Evolutionary conservation across 92 coral and sea anemone species (phyloP), one percentile per base, ranked within the genome.

Genomic region (Siderastrea siderea): DNA sequence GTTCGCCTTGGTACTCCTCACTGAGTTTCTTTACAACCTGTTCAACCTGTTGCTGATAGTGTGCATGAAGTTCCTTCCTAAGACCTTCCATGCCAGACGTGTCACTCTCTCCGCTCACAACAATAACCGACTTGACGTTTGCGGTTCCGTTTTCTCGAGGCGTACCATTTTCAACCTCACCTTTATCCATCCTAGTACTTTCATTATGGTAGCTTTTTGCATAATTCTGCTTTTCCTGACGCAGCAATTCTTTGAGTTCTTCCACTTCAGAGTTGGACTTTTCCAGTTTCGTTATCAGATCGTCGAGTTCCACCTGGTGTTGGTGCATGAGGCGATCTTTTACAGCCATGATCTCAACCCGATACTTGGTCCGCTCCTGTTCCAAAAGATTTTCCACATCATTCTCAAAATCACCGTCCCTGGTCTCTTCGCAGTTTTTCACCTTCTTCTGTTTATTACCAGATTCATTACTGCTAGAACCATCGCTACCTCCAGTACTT

Each of bases 1-100:
- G 80, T 46, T 97, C 99, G 65, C 83, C 91, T 87, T 95, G 99
- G 68, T 92, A 97, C 64, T 95, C 93, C 16, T 92, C 97, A 53
- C 93, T 92, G 48, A 97, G 91, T 79, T 78, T 91, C 63, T 93
- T 90, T 9, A 92, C 86, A 67, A 95, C 93, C 38, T 89, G 94
- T 52, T 92, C 96, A 12, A 94, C 87, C 91, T 97, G 93, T 45
- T 93, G 89, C 53, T 91, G 93, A 53, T 91, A 96, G 58, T 88
- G 96, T 19, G 85, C 87, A 47, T 94, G 95, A 9, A 94, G 84
- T 63, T 55, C 83, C 12, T 79, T 76, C 12, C 95, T 89, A 1
- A 94, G 86, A 7, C 90, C 90, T 60, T 95, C 94, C 61, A 78
- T 71, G 10, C 71, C 87, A 26, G 87, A 44, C 0, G 79, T 85